Evolutionary conservation across 2,797 vertebrate species (phyloP).

Genomic region (Sebastes itinus): DNA sequence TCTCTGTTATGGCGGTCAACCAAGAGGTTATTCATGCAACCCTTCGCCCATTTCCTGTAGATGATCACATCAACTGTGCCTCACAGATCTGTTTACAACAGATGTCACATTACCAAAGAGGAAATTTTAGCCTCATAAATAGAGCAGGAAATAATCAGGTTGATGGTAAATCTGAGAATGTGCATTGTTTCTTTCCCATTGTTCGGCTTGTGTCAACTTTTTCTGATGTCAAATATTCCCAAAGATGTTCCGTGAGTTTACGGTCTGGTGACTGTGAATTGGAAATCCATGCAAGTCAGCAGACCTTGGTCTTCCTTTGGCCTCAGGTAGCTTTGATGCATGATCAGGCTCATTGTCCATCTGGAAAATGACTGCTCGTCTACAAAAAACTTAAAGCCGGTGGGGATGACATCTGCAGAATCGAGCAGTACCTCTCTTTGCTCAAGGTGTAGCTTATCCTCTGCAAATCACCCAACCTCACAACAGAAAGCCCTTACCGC

Average conservation of each 20-base stretch:
- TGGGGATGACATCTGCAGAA: slow-evolving; percentile 40
- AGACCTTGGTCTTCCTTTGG: slow-evolving; percentile 50
- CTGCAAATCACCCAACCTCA: slow-evolving; percentile 2
- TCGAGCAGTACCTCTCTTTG: slow-evolving; percentile 11
- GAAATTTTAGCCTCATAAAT: neutral
- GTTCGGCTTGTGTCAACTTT: slow-evolving; percentile 2
- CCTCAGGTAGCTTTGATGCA: slow-evolving; percentile 47
- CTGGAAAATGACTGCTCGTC: slow-evolving; percentile 51
- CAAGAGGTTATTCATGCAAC: slow-evolving; percentile 13
- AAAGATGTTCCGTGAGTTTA: slow-evolving; percentile 15
- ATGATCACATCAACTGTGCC: neutral
- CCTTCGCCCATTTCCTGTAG: neutral
- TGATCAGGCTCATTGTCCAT: slow-evolving; percentile 53
- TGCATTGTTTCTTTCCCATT: neutral
- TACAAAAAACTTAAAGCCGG: slow-evolving; percentile 34
- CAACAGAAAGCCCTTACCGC: slow-evolving; percentile 12
- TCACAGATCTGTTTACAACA: slow-evolving; percentile 2
- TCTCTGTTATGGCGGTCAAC: slow-evolving; percentile 2
- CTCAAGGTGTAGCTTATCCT: slow-evolving; percentile 24
- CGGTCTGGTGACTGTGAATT: slow-evolving; percentile 39
- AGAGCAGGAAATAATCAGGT: neutral
- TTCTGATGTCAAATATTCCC: slow-evolving; percentile 29
- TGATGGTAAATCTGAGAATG: neutral
- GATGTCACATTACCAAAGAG: neutral
- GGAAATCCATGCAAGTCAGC: slow-evolving; percentile 45